Base-by-base conservation (phyloP, 2,797 vertebrate genomes). In the Muscicapa comitata region DNA sequence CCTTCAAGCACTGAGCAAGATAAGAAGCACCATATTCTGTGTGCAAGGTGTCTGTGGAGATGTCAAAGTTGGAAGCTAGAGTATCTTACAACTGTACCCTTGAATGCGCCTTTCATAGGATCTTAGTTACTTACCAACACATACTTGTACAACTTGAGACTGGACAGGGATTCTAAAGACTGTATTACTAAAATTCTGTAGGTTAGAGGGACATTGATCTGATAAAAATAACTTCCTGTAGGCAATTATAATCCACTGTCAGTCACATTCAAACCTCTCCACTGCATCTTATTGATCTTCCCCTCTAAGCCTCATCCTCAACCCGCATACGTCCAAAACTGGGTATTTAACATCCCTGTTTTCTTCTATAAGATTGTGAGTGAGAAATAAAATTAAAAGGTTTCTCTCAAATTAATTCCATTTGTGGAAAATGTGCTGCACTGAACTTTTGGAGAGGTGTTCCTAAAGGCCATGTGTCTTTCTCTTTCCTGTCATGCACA, bases 401-500 rank as follows among this genome's bases (percentile, higher is more conserved):
- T 59, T 90, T 90, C 70, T 86, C 70, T 84, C 59, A 48, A 8
- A 65, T 40, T 71, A 61, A 57, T 24, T 92, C 61, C 3, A 43
- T 80, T 57, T 86, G 65, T 61, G 33, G 47, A 87, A 92, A 94
- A 89, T 6, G 43, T 1, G n/a, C 71, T 66, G n/a, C 61, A 77
- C 1, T 93, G 81, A 91, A 80, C 40, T 55, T 79, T 71, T 68
- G 61, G 31, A 80, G 68, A 89, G 25, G 20, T 31, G 17, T 43
- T 25, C 3, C 2, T 59, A 82, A 83, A 74, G 33, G 29, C 43
- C 47, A 17, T 3, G 14, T 21, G 37, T 40, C 65, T 37, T 67
- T 81, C 57, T 74, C 55, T 93, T 61, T 43, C 73, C 62, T 89
- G 75, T 28, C 79, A 73, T 9, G 50, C 48, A 88, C 70, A 79